Evolutionary conservation across 1,140 invertebrate genomes (phyloP).

Genomic region (Pseudomyrmex sp.): DNA sequence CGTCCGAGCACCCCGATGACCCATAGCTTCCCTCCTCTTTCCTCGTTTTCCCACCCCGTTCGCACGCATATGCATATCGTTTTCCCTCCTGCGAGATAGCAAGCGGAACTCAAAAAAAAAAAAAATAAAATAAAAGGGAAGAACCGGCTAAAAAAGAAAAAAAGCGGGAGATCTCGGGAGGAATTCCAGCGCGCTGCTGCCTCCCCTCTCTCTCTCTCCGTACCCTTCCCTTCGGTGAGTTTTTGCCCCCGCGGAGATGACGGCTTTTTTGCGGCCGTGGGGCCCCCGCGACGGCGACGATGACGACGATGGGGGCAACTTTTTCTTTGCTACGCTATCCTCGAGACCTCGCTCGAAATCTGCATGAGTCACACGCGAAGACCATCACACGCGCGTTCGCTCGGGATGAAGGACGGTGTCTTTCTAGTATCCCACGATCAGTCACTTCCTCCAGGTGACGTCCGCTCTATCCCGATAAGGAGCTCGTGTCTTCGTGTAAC

Average conservation of each 20-base stretch:
- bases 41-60: neutral
- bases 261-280: conserved; percentile 65
- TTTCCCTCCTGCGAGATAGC: conserved; percentile 49
- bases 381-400: conserved; percentile 18
- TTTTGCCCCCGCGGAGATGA: conserved; percentile 46
- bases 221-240: conserved; percentile 55
- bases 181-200: conserved; percentile 48
- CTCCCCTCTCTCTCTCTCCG: conserved; percentile 47
- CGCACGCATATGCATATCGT: conserved; percentile 67
- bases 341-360: conserved; percentile 39
- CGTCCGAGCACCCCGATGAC: conserved; percentile 28
- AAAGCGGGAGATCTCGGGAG: conserved; percentile 53
- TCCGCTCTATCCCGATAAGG: neutral
- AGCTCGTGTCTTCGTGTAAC: neutral
- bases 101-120: conserved; percentile 3
- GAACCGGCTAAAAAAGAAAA: conserved; percentile 48
- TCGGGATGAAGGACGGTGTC: conserved; percentile 47
- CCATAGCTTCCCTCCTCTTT: neutral
- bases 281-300: conserved; percentile 49
- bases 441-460: conserved; percentile 30
- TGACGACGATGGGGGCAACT: conserved; percentile 55
- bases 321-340: conserved; percentile 45
- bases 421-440: conserved; percentile 49
- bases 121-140: conserved; percentile 15
- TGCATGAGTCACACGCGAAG: conserved; percentile 60